Percentiles rank a stretch among this genome's conserved stretches.
Conservation (phyloP, 2,797 vertebrate species). For the Microhierax caerulescens region DNA sequence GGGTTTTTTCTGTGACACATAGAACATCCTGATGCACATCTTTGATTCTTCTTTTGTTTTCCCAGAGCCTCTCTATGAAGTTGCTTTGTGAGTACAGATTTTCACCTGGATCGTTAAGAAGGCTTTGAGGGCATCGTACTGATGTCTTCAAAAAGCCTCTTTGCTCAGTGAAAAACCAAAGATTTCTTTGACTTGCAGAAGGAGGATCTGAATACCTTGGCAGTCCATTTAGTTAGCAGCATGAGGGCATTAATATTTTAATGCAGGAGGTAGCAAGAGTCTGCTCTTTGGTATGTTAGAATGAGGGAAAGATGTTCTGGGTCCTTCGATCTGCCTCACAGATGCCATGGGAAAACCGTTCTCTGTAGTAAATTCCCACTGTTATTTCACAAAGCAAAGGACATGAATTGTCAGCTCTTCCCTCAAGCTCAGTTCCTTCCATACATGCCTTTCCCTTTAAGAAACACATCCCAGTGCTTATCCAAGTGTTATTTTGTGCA, state of each 20-base stretch:
- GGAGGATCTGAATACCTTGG: neutral
- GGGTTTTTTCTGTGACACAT: neutral
- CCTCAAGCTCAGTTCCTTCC: neutral
- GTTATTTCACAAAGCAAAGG: neutral
- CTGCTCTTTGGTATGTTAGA: neutral
- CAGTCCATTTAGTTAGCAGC: neutral
- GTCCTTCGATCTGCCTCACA: neutral
- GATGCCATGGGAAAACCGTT: neutral
- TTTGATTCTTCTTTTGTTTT: neutral
- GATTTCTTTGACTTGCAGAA: neutral
- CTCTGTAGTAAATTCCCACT: neutral
- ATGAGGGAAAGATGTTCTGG: neutral
- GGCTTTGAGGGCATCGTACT: neutral
- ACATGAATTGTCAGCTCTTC: neutral
- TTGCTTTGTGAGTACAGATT: constrained; percentile 64
- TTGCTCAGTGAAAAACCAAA: neutral
- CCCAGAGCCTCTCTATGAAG: constrained; percentile 51
- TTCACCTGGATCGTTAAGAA: neutral
- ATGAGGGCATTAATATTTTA: neutral
- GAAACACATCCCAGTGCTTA: neutral
- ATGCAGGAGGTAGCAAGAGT: neutral
- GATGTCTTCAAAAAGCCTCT: neutral
- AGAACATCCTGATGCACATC: neutral
- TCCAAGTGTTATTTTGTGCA: neutral
- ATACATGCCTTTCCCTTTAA: neutral